Percentiles rank a stretch among this genome's conserved stretches.
These are phyloP conservation scores for Paralinhomoeus sp. DNA, from an alignment of 2,888 invertebrate genomes.

Conservation along the genomic window DNA sequence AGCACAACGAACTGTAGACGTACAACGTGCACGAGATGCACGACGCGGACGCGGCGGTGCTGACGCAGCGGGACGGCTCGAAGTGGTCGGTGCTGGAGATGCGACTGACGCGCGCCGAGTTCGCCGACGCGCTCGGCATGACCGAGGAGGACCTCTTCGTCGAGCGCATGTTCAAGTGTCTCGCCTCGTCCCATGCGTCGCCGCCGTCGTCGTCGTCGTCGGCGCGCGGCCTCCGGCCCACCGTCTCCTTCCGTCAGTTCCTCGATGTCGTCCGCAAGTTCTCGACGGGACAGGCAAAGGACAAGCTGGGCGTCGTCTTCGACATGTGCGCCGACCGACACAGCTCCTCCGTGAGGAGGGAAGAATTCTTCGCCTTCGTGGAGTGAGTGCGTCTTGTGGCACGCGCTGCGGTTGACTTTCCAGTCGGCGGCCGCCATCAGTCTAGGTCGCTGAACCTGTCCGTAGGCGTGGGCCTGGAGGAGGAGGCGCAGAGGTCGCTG, in stretches of 20 bases:
- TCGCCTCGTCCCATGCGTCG: slow-evolving; percentile 48
- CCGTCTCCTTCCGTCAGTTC: slow-evolving; percentile 74
- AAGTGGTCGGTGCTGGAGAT: slow-evolving; percentile 2
- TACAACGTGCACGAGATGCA: slow-evolving; percentile 12
- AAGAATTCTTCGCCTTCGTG: slow-evolving; percentile 73
- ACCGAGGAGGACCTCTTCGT: slow-evolving; percentile 78
- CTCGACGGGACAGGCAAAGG: slow-evolving; percentile 2
- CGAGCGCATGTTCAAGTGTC: slow-evolving; percentile 87
- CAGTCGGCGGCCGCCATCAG: no score
- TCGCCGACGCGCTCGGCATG: slow-evolving; percentile 85
- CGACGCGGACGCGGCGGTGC: slow-evolving; percentile 11
- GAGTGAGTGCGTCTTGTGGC: slow-evolving; percentile 26
- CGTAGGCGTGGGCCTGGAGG: slow-evolving; percentile 18
- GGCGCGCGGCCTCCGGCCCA: slow-evolving; percentile 51
- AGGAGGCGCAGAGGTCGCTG: slow-evolving; percentile 9
- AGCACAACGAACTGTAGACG: slow-evolving; percentile 1
- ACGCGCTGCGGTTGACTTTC: no score
- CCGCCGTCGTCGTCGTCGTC: no score
- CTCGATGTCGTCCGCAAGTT: slow-evolving; percentile 57
- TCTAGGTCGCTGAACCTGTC: slow-evolving; percentile 16
- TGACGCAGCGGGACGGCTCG: slow-evolving; percentile 5
- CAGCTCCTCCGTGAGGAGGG: slow-evolving; percentile 76
- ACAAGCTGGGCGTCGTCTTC: slow-evolving; percentile 46
- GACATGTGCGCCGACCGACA: slow-evolving; percentile 91
- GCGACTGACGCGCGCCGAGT: slow-evolving; percentile 66